A percentile compares a stretch with the other conserved stretches of the same genome.
Evolutionary conservation across 2,888 invertebrate species (phyloP).

Genomic region (Hetaerina titia): DNA sequence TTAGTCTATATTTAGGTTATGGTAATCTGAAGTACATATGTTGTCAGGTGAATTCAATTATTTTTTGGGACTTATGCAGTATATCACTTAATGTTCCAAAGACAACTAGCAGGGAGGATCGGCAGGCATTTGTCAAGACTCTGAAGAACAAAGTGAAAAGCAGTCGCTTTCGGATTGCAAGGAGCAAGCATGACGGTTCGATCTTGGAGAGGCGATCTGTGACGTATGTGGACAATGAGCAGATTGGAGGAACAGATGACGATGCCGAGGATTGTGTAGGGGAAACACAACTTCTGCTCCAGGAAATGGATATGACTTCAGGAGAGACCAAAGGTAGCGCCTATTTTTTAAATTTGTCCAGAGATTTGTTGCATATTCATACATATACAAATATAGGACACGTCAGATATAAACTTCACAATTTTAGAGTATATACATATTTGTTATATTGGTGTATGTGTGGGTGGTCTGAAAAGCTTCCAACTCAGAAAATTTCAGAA

Average conservation of each 20-base stretch:
- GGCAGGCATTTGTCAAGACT: slow-evolving; percentile 76
- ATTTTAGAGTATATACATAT: too few species aligned
- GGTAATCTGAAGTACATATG: neutral
- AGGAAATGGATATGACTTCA: slow-evolving; percentile 35
- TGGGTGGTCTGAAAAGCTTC: too few species aligned
- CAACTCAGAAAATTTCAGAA: too few species aligned
- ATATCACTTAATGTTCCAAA: slow-evolving; percentile 73
- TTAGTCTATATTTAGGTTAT: too few species aligned
- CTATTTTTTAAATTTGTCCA: neutral
- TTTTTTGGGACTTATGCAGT: slow-evolving; percentile 69
- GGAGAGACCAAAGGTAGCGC: neutral
- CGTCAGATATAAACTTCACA: too few species aligned
- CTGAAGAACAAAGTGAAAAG: slow-evolving; percentile 76
- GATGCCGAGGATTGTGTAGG: slow-evolving; percentile 27
- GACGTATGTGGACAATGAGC: slow-evolving; percentile 39
- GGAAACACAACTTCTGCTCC: slow-evolving; percentile 39
- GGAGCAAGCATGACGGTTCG: slow-evolving; percentile 19
- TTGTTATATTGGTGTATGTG: too few species aligned
- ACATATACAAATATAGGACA: too few species aligned
- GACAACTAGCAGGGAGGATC: slow-evolving; percentile 76
- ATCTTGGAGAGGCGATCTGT: slow-evolving; percentile 47
- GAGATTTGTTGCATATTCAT: neutral
- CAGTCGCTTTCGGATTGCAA: neutral
- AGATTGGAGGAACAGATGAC: neutral
- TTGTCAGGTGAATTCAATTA: neutral